phyloP scores from a whole-genome alignment of 2,113 vertebrate species.

The Grus americana region DNA sequence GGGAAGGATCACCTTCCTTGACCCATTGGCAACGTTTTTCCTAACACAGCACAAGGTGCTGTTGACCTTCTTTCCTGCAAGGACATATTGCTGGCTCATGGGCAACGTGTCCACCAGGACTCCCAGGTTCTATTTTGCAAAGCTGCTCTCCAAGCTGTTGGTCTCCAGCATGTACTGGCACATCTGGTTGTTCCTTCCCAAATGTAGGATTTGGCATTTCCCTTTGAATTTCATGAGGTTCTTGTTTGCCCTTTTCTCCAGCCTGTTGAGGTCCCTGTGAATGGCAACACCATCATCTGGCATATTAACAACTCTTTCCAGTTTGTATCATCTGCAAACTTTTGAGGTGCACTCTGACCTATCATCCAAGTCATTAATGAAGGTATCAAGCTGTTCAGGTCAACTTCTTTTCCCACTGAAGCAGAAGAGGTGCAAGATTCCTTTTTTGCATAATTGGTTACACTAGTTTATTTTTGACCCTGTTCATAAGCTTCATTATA shows the following conservation, averaged over 20 bases:
- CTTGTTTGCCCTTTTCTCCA: not conserved
- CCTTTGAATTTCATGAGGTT: not conserved
- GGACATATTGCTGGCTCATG: not conserved
- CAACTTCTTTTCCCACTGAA: not conserved
- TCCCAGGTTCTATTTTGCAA: not conserved
- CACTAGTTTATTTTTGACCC: not conserved
- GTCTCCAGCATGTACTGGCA: not conserved
- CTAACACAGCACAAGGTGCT: not conserved
- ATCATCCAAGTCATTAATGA: not conserved
- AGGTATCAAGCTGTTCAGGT: not conserved
- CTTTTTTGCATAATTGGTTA: not conserved
- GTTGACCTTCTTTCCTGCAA: not conserved
- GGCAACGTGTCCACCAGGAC: not conserved
- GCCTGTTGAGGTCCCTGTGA: not conserved
- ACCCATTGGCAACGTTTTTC: not conserved
- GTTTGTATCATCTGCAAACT: not conserved
- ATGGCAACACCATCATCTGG: not conserved
- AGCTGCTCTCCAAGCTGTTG: not conserved
- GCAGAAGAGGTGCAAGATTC: not conserved
- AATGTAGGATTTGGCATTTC: not conserved
- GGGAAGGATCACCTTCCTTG: not conserved
- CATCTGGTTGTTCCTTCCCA: not conserved
- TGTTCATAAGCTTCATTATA: not conserved
- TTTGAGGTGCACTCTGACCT: not conserved
- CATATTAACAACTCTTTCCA: not conserved